Base-by-base conservation (phyloP, 2,888 invertebrate genomes). In the Blastobasis adustella region DNA sequence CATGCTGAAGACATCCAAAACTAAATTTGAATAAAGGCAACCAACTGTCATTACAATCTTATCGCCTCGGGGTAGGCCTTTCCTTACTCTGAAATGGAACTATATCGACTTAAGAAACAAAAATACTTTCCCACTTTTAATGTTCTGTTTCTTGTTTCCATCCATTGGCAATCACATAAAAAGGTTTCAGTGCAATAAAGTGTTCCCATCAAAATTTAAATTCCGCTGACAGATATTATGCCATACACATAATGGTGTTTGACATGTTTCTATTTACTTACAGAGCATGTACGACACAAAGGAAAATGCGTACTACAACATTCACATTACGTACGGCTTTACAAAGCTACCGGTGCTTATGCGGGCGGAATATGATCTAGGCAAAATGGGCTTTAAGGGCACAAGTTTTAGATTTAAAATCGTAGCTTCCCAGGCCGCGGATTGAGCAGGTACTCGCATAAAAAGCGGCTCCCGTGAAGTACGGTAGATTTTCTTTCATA, bases 221-320 rank as follows among this genome's bases (percentile, higher is more conserved):
- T 76, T 69, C 69, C 61, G 65, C 23, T 23, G 23, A 71, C 70
- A 72, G 65, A 63, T 67, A 23, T 23, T 23, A 23, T 23, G 62
- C 69, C 69, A 73, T 67, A 70, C 69, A 69, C 63, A 68, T 65
- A 62, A 62, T 63, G 63, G 65, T 65, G 65, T 68, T 75, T 73
- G 71, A 73, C 66, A 71, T 71, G 66, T 69, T 68, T 71, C 59
- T 71, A 67, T 78, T 71, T 72, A 67, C 60, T 58, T 59, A 58
- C 49, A 58, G 50, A 53, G 55, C 23, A 23, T 23, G 23, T 9
- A 36, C 53, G 52, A 51, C 56, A 51, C 59, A 62, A 60, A 58
- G 63, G 50, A 69, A 73, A 71, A 66, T 57, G 54, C 48, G 56
- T 67, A 66, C 59, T 71, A 61, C 53, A 44, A 38, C 53, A 54